Evolutionary conservation across 2,888 invertebrate genomes (phyloP).

Genomic region (Panorpa germanica): DNA sequence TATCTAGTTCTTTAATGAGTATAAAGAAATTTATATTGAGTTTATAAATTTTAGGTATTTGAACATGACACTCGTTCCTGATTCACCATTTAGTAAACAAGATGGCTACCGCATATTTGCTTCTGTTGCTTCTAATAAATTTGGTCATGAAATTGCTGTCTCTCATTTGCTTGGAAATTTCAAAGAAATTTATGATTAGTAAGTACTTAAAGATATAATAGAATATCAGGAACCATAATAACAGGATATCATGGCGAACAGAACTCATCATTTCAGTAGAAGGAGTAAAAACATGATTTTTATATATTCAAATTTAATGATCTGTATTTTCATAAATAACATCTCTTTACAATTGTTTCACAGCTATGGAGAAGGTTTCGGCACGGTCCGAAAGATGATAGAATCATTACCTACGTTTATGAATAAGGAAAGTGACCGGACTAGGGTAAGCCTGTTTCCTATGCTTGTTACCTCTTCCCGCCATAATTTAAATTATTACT

Average conservation of each 20-base stretch:
- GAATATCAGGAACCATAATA: background rate
- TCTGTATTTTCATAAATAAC: background rate
- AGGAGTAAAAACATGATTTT: no score
- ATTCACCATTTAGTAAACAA: slow-evolving; percentile 36
- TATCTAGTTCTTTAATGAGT: background rate
- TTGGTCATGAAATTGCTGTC: slow-evolving; percentile 38
- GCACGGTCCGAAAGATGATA: slow-evolving; percentile 30
- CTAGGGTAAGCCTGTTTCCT: slow-evolving; percentile 21
- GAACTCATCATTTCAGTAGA: no score
- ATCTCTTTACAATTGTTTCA: slow-evolving; percentile 9
- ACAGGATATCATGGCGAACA: slow-evolving; percentile 1
- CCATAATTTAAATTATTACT: no score
- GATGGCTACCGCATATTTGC: slow-evolving; percentile 36
- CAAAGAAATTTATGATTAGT: slow-evolving; percentile 24
- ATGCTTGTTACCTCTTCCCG: no score
- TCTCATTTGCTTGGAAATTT: slow-evolving; percentile 28
- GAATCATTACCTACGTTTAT: slow-evolving; percentile 29
- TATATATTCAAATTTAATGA: no score
- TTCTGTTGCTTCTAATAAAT: slow-evolving; percentile 33
- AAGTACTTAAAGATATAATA: slow-evolving; percentile 13
- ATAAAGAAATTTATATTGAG: slow-evolving; percentile 5
- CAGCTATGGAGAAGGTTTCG: slow-evolving; percentile 34
- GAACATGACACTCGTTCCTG: slow-evolving; percentile 26
- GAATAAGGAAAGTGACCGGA: slow-evolving; percentile 26
- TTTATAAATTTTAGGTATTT: slow-evolving; percentile 25